phyloP scores from a whole-genome alignment of 2,113 vertebrate species.

The Ptilonorhynchus violaceus region DNA sequence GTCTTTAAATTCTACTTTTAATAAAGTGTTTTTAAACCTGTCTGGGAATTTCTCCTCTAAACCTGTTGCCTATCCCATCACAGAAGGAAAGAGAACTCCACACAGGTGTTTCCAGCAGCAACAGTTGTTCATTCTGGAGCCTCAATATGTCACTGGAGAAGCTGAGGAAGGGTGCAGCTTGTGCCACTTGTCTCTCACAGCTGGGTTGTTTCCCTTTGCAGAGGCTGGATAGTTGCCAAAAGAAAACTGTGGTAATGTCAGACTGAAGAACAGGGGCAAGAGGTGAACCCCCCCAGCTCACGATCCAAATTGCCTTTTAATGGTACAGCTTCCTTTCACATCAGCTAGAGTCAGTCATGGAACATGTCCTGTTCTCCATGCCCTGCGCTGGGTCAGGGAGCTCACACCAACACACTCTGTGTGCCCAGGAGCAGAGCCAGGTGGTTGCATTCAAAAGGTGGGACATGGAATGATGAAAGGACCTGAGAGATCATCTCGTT shows the following conservation, averaged over 20 bases:
- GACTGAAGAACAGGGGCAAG: not conserved
- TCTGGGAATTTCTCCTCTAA: not conserved
- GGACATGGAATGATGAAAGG: not conserved
- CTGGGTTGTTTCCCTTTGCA: not conserved
- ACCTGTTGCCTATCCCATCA: not conserved
- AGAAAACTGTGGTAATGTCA: not conserved
- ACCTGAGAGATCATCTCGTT: not conserved
- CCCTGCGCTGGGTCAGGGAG: not conserved
- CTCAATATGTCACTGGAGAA: accelerated
- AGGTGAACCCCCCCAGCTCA: not conserved
- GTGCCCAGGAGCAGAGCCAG: not conserved
- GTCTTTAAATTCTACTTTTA: constrained; percentile 48
- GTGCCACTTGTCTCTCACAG: not conserved
- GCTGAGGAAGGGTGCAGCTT: not conserved
- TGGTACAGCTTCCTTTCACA: not conserved
- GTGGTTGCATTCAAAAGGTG: not conserved
- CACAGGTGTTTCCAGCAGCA: not conserved
- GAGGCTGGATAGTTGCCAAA: not conserved
- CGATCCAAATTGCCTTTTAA: not conserved
- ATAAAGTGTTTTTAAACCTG: constrained; percentile 18
- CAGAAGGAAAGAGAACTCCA: not conserved
- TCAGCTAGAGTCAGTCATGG: not conserved
- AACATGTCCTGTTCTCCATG: not conserved
- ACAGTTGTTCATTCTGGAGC: not conserved
- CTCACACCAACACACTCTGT: accelerated